These are phyloP conservation scores for Callosobruchus maculatus DNA, from an alignment of 2,888 invertebrate species.

Conservation along the genomic window DNA sequence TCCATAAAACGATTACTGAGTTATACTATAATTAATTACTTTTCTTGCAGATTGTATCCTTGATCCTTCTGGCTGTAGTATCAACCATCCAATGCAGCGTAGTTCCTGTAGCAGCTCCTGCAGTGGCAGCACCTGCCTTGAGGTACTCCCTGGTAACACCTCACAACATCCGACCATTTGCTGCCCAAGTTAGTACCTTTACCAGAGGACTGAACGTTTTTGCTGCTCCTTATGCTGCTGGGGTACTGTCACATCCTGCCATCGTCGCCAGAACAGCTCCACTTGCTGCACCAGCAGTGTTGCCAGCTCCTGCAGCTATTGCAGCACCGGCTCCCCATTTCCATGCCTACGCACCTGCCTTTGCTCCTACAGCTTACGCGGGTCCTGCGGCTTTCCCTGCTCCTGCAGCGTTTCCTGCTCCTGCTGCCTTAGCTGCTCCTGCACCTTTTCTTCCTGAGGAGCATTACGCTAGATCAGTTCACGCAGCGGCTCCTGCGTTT, in stretches of 20 bases:
- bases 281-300: slow-evolving; percentile 6
- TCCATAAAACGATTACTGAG: no score
- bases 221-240: slow-evolving; percentile 44
- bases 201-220: slow-evolving; percentile 49
- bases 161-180: slow-evolving; percentile 61
- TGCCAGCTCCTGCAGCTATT: slow-evolving; percentile 7
- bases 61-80: slow-evolving; percentile 11
- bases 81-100: slow-evolving; percentile 20
- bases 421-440: slow-evolving; percentile 33
- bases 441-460: slow-evolving; percentile 5
- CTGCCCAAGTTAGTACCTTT: slow-evolving; percentile 58
- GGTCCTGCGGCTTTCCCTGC: background rate
- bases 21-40: no score
- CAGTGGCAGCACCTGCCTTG: slow-evolving; percentile 16
- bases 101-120: slow-evolving; percentile 12
- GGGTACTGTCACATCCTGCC: slow-evolving; percentile 29
- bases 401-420: slow-evolving; percentile 4
- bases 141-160: slow-evolving; percentile 54
- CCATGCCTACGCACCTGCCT: slow-evolving; percentile 5
- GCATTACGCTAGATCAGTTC: background rate
- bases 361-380: background rate
- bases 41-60: slow-evolving; percentile 26
- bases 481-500: slow-evolving; percentile 10
- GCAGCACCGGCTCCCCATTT: slow-evolving; percentile 10
- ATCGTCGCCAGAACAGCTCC: slow-evolving; percentile 23